Conservation (phyloP, 2,888 invertebrate species). For the Drosophila borborema region DNA sequence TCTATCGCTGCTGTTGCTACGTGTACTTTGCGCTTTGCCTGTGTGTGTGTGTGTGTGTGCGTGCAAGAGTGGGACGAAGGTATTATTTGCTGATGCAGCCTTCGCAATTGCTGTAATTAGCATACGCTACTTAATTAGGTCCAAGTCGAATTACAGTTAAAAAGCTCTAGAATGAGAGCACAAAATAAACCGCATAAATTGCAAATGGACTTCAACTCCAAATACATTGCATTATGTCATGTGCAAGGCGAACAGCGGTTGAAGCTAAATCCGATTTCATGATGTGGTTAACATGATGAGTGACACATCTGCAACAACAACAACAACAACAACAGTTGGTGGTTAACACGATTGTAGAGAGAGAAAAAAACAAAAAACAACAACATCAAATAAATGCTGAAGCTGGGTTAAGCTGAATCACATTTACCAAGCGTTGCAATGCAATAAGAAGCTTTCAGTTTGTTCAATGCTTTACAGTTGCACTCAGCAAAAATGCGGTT, state of each 20-base stretch:
- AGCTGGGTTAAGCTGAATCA: conserved; percentile 37
- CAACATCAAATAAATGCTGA: neutral
- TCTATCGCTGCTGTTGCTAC: conserved; percentile 43
- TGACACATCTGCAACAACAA: conserved; percentile 48
- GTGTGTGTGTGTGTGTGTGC: neutral
- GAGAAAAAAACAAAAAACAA: neutral
- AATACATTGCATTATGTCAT: conserved; percentile 56
- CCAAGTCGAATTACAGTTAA: conserved; percentile 34
- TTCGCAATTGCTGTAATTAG: conserved; percentile 36
- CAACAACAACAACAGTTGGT: conserved; percentile 22
- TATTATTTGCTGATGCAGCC: neutral
- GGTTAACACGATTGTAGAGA: conserved; percentile 14
- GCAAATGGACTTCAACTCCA: conserved; percentile 21
- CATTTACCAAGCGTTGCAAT: conserved; percentile 23
- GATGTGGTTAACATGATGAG: conserved; percentile 43
- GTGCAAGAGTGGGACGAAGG: conserved; percentile 6
- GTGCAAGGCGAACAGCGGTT: conserved; percentile 48
- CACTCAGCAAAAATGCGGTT: neutral
- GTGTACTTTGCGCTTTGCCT: conserved; percentile 39
- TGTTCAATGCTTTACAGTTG: neutral
- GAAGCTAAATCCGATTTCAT: conserved; percentile 38
- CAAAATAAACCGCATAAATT: conserved; percentile 8
- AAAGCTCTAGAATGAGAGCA: conserved; percentile 18
- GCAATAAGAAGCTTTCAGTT: conserved; percentile 39
- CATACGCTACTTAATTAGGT: conserved; percentile 38